Evolutionary conservation across 2,888 invertebrate species (phyloP).

Genomic region (Dryocosmus kuriphilus): DNA sequence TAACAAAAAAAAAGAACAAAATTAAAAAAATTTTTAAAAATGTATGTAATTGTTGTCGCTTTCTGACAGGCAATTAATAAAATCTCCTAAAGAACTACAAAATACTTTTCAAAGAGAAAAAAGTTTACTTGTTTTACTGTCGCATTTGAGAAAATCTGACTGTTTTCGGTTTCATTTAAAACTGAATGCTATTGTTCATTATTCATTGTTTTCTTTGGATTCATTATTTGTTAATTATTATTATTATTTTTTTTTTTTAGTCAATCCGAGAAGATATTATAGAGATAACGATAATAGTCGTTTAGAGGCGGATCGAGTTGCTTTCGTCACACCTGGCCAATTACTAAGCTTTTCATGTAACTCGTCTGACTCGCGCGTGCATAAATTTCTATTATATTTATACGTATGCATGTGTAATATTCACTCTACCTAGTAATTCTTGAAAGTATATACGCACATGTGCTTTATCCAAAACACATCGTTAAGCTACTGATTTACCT

Average conservation of each 20-base stretch:
- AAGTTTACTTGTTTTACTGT: too few relatives aligned
- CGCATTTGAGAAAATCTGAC: too few relatives aligned
- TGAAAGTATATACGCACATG: background rate
- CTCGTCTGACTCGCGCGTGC: background rate
- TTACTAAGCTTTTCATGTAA: background rate
- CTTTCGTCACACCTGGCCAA: constrained; percentile 32
- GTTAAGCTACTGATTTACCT: background rate
- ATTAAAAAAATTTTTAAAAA: background rate
- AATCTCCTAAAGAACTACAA: too few relatives aligned
- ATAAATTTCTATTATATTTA: background rate
- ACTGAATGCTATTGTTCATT: too few relatives aligned
- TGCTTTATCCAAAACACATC: background rate
- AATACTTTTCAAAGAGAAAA: too few relatives aligned
- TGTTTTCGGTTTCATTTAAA: too few relatives aligned
- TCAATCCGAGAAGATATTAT: background rate
- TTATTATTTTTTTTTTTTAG: background rate
- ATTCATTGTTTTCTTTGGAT: too few relatives aligned
- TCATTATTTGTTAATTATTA: too few relatives aligned
- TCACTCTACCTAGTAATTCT: background rate
- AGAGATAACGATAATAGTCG: constrained; percentile 16
- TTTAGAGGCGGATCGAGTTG: background rate
- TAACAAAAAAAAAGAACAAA: background rate
- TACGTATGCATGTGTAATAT: background rate
- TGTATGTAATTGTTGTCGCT: background rate
- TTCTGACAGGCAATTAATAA: background rate